These are phyloP conservation scores for Sebastes vulpes DNA, from an alignment of 2,797 vertebrate genomes.

Conservation along the genomic window DNA sequence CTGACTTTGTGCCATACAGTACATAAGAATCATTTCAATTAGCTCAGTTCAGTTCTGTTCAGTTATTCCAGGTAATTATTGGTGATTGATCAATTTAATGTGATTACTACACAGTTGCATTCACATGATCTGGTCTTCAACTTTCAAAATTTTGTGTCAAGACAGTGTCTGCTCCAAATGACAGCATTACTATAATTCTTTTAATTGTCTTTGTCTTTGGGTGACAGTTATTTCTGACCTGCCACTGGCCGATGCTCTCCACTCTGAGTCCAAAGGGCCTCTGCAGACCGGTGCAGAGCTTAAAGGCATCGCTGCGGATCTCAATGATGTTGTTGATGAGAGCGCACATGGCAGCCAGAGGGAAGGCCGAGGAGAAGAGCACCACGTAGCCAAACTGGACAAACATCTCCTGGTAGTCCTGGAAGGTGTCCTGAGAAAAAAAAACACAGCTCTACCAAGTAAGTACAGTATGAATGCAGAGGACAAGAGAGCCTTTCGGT, in stretches of 20 bases:
- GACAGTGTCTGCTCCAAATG: neutral
- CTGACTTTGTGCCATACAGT: neutral
- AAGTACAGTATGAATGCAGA: neutral
- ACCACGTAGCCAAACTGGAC: constrained; percentile 98
- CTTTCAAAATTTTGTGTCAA: neutral
- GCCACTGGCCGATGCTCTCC: constrained; percentile 97
- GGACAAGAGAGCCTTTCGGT: neutral
- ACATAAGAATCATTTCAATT: neutral
- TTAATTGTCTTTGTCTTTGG: neutral
- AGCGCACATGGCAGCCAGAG: constrained; percentile 94
- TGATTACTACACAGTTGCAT: neutral
- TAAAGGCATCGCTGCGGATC: constrained; percentile 97
- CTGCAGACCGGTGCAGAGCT: constrained; percentile 96
- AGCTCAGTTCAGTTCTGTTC: neutral
- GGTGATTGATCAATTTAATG: neutral
- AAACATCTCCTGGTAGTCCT: constrained; percentile 99
- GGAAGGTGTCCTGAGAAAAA: constrained; percentile 92
- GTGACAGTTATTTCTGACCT: constrained; percentile 80
- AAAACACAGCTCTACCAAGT: neutral
- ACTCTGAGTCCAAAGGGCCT: constrained; percentile 94
- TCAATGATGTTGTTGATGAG: constrained; percentile 98
- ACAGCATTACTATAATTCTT: neutral
- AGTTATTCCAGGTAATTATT: neutral
- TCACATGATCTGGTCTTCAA: neutral
- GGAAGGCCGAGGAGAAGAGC: constrained; percentile 97